Evolutionary conservation across 2,888 invertebrate genomes (phyloP), one percentile per base, ranked within the genome.

Genomic region (Netelia virgata): DNA sequence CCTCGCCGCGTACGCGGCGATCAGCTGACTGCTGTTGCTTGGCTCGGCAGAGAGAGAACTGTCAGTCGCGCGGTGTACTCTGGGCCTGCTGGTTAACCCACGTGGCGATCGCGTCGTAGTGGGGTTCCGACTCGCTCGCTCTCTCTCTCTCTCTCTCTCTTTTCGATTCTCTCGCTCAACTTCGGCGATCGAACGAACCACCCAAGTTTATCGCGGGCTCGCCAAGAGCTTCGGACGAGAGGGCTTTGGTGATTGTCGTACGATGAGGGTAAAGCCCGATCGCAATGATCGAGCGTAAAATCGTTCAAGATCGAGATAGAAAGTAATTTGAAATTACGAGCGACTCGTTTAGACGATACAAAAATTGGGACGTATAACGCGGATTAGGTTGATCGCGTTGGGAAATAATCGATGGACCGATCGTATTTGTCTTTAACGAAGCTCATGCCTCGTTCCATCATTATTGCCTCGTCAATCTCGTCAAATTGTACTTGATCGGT

Each of bases 21-120:
- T 93, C 93, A 92, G 92, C 92, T 93, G 92, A 92, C 91, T 91
- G 90, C 85, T 63, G 84, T 70, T 81, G 74, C 77, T 47, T 59
- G 53, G 76, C 74, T 70, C 68, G 50, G 82, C 14, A 70, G 70
- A 79, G 70, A 79, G 78, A 79, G 89, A 92, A 91, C 90, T 90
- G 91, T 91, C 91, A 91, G 91, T 91, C 88, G 91, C 84, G 88
- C 88, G 88, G 88, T 90, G 89, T 82, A 61, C 86, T 64, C 84
- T 84, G 88, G 87, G 87, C 87, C 87, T 86, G 82, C 78, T 82
- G 59, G 63, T 72, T 78, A 83, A 80, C 72, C 84, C 87, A 87
- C 88, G 88, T 87, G 84, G 86, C 83, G 36, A 72, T 81, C 70
- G 50, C 73, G 53, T 64, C 64, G 76, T 72, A 82, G 83, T 86